Evolutionary conservation across 2,797 vertebrate species (phyloP), one percentile per base, ranked within the genome.

Genomic region (Valencia hispanica): DNA sequence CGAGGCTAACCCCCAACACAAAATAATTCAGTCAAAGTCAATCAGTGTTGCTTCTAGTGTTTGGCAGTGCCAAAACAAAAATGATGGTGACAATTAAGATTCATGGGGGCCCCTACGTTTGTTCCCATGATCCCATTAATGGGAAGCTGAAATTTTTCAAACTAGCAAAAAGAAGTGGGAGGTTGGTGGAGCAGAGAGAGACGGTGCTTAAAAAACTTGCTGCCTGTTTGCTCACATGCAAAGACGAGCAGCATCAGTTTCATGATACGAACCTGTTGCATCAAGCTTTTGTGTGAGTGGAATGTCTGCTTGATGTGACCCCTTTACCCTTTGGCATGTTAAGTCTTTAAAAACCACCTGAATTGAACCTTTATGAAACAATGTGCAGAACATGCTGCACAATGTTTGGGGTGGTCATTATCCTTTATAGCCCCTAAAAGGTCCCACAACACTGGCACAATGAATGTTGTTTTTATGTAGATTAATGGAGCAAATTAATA

Each of bases 1-100:
- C n/a, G 83, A 80, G 81, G 71, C 80, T 66, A 70, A 83, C 68
- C 78, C 80, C 45, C 51, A 59, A 78, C 78, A 82, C 80, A 88
- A 90, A 88, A 81, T 55, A 51, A 88, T 89, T 88, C 77, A 88
- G 75, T 89, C 85, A 86, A 84, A 89, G 88, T 91, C 86, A 89
- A 79, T 91, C 86, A 90, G 65, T 39, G 70, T 79, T 85, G 84
- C 61, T 72, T 9, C 91, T 86, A 85, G 72, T 71, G 50, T 86
- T 84, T 73, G 57, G 61, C 66, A 27, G 75, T 79, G 86, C 79
- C 79, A 84, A 82, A 79, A 71, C 68, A 70, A 50, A n/a, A 86
- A 77, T 45, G 70, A 70, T 39, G 27, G 41, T 73, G 73, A 87
- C 83, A 87, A 90, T 91, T 90, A 88, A 81, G 65, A 84, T 75